Percentiles rank a stretch among this genome's conserved stretches.
These are phyloP conservation scores for Poeciliopsis paucimaculata DNA, from an alignment of 2,797 vertebrate species.

Conservation along the genomic window DNA sequence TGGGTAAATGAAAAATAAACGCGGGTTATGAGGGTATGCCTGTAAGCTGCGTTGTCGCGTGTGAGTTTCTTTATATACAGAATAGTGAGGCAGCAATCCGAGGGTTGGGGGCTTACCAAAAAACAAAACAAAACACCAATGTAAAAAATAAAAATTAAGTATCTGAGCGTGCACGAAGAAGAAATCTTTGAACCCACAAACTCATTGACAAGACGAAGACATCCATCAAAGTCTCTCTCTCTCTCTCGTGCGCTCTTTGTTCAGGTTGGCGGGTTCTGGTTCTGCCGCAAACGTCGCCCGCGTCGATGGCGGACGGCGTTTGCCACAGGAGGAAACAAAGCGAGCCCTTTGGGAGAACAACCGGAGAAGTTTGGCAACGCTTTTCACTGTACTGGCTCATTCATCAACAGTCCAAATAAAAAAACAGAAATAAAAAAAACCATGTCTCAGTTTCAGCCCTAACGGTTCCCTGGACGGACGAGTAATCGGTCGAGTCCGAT, in stretches of 20 bases:
- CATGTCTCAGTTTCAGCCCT: constrained; percentile 11
- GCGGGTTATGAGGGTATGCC: constrained; percentile 58
- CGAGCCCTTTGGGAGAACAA: constrained; percentile 57
- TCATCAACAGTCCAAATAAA: constrained; percentile 7
- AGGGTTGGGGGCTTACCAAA: constrained; percentile 52
- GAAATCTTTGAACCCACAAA: constrained; percentile 54
- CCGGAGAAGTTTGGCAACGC: constrained; percentile 22
- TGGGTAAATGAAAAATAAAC: constrained; percentile 60
- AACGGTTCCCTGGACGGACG: neutral
- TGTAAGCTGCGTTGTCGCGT: constrained; percentile 50
- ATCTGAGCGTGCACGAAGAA: constrained; percentile 55
- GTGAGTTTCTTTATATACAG: constrained; percentile 70
- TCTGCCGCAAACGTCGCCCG: constrained; percentile 41
- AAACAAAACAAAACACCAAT: constrained; percentile 63
- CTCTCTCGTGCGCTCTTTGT: constrained; percentile 8
- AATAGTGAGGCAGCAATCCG: constrained; percentile 72
- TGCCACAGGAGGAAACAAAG: constrained; percentile 31
- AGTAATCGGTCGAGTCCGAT: constrained; percentile 12
- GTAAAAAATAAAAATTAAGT: constrained; percentile 54
- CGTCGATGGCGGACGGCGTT: neutral
- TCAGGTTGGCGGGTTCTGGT: neutral
- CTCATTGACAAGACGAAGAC: constrained; percentile 38
- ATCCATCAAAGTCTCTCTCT: constrained; percentile 31
- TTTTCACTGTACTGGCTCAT: constrained; percentile 54
- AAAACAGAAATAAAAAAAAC: neutral